Conservation (phyloP, 2,113 vertebrate species). For the Phylloscopus whistleri region DNA sequence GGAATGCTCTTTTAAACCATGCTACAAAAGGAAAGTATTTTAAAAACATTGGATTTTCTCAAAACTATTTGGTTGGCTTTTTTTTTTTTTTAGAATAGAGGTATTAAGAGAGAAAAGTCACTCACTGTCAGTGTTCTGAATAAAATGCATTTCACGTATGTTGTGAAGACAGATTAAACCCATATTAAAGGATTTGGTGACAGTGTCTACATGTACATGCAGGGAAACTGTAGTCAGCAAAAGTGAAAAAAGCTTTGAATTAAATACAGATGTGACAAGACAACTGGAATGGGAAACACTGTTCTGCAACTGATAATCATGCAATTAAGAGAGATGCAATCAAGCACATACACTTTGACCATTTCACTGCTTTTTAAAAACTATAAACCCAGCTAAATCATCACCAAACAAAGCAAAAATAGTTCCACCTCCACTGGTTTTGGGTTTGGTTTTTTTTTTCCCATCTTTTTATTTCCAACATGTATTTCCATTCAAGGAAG, state of each 20-base stretch:
- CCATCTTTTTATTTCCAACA: background rate
- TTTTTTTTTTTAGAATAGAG: background rate
- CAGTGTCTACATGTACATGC: background rate
- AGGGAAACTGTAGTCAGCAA: background rate
- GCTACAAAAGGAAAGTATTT: background rate
- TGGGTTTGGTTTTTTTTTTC: background rate
- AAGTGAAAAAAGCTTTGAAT: background rate
- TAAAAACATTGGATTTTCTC: background rate
- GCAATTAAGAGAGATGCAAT: conserved; percentile 53
- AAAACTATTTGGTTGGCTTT: background rate
- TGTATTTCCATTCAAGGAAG: background rate
- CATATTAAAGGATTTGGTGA: background rate
- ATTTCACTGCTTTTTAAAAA: background rate
- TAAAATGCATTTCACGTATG: background rate
- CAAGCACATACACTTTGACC: conserved; percentile 35
- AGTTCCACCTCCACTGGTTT: background rate
- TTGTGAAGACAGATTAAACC: background rate
- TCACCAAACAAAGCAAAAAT: background rate
- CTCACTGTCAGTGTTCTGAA: background rate
- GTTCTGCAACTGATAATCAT: conserved; percentile 11
- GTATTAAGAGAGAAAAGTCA: background rate
- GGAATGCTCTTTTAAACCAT: background rate
- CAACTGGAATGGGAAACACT: background rate
- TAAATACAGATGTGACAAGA: background rate
- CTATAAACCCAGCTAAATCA: background rate